Evolutionary conservation across 2,113 vertebrate genomes (phyloP).

Genomic region (Antidorcas marsupialis): DNA sequence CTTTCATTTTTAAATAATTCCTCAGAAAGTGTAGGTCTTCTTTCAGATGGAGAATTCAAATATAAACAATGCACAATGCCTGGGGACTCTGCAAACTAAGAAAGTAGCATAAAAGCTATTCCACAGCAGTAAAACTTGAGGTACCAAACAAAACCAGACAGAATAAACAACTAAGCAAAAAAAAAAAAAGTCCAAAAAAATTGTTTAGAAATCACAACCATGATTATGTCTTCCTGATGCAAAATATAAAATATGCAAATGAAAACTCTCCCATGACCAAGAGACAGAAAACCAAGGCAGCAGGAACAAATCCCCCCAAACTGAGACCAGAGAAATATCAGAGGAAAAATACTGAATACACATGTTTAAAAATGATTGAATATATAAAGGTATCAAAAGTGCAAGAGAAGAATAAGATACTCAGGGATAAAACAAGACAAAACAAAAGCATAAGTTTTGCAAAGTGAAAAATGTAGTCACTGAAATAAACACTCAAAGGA

Average conservation of each 20-base stretch:
- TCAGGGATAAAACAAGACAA: not conserved
- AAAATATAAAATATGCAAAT: not conserved
- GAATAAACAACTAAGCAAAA: not conserved
- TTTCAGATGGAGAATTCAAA: not conserved
- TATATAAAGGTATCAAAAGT: not conserved
- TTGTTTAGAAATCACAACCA: not conserved
- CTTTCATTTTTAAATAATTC: not conserved
- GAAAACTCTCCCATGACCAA: not conserved
- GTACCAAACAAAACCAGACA: not conserved
- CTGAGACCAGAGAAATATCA: not conserved
- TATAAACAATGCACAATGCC: not conserved
- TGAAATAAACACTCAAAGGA: not conserved
- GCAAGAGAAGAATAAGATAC: not conserved
- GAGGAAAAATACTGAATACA: not conserved
- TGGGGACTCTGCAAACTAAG: not conserved
- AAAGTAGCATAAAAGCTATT: not conserved
- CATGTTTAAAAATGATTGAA: not conserved
- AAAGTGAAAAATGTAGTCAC: not conserved
- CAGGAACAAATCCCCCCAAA: not conserved
- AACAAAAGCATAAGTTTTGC: not conserved
- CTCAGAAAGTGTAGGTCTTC: not conserved
- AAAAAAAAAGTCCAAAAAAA: not conserved
- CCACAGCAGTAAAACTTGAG: not conserved
- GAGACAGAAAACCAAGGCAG: not conserved
- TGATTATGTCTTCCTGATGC: not conserved